phyloP scores from a whole-genome alignment of 2,113 vertebrate species.

The Brachyhypopomus occidentalis region DNA sequence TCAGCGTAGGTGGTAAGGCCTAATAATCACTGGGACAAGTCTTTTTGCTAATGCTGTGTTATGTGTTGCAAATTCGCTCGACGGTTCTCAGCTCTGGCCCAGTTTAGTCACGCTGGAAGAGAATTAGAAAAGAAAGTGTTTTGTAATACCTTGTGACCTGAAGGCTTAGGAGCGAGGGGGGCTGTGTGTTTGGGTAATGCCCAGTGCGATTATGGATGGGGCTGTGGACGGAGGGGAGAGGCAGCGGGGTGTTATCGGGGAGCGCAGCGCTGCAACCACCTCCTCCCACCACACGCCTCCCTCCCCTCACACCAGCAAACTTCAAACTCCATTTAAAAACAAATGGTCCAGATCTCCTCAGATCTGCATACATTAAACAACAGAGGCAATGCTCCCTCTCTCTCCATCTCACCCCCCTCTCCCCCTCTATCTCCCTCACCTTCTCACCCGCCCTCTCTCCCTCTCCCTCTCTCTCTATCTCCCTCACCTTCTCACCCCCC shows the following conservation, averaged over 20 bases:
- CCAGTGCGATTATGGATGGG: conserved; percentile 34
- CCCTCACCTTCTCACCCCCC: conserved; percentile 1
- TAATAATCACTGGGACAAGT: too few relatives aligned
- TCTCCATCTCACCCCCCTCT: conserved; percentile 19
- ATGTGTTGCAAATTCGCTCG: background rate
- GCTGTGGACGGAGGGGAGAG: conserved; percentile 9
- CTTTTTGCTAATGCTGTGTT: too few relatives aligned
- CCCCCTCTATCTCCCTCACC: conserved; percentile 32
- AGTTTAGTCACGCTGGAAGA: background rate
- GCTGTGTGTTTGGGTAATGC: background rate
- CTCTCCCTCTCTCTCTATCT: conserved; percentile 26
- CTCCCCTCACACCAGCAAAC: conserved; percentile 34
- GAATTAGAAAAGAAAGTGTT: background rate
- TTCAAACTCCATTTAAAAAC: conserved; percentile 57
- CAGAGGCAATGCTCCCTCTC: conserved; percentile 45
- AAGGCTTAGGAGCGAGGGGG: background rate
- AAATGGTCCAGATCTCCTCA: conserved; percentile 53
- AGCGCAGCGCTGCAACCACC: conserved; percentile 49
- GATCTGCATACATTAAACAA: conserved; percentile 61
- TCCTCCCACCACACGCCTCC: conserved; percentile 31
- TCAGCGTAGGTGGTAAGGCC: too few relatives aligned
- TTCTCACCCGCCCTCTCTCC: conserved; percentile 9
- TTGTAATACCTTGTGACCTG: background rate
- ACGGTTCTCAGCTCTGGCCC: background rate
- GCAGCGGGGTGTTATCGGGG: conserved; percentile 52